A percentile compares a stretch with the other conserved stretches of the same genome.
These are phyloP conservation scores for Lithophane leautieri DNA, from an alignment of 2,888 invertebrate genomes.

Conservation along the genomic window DNA sequence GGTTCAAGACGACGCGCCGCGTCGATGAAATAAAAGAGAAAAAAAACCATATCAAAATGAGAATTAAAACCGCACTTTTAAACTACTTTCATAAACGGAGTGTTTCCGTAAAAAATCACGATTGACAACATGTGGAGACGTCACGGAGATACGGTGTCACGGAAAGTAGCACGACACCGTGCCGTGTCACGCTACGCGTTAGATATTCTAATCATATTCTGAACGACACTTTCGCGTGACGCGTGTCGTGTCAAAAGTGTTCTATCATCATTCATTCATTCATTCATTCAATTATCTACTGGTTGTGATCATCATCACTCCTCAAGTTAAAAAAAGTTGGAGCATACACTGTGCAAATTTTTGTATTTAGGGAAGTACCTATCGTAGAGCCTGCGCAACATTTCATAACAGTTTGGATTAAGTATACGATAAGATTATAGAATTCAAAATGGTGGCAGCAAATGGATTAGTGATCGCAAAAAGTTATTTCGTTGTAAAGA, in stretches of 20 bases:
- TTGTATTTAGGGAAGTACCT: constrained; percentile 6
- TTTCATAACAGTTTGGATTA: neutral
- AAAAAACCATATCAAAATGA: neutral
- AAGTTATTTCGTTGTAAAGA: neutral
- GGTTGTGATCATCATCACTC: neutral
- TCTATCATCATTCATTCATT: constrained; percentile 22
- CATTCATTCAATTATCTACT: neutral
- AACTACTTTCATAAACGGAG: constrained; percentile 7
- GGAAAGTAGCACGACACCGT: constrained; percentile 17
- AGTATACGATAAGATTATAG: neutral
- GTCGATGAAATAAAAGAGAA: neutral
- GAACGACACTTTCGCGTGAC: constrained; percentile 34
- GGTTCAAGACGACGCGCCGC: neutral
- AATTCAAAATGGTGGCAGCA: neutral
- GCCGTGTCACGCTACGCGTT: constrained; percentile 30
- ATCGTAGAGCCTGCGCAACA: neutral
- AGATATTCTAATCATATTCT: constrained; percentile 38
- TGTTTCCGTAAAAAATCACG: constrained; percentile 26
- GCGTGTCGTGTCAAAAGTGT: constrained; percentile 23
- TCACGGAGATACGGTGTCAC: constrained; percentile 36
- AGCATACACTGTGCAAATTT: neutral
- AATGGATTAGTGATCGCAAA: neutral
- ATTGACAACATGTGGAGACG: constrained; percentile 14
- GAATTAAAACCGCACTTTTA: constrained; percentile 5
- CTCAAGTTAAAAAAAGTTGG: constrained; percentile 14